Evolutionary conservation across 2,797 vertebrate genomes (phyloP).

Genomic region (Mycteria americana): DNA sequence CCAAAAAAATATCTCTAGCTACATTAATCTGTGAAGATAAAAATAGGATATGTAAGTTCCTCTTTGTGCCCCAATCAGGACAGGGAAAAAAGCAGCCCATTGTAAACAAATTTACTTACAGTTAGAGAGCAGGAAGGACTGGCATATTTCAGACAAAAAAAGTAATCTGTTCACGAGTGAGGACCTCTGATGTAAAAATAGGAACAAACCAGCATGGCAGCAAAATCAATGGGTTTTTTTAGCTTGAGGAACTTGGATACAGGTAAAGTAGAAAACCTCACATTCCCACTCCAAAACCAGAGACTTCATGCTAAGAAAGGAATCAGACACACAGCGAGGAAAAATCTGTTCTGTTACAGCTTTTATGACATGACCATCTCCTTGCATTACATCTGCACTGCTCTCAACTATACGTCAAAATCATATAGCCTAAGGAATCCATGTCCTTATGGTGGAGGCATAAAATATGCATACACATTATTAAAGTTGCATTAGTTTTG

Average conservation of each 20-base stretch:
- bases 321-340: background rate
- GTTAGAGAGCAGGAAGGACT: background rate
- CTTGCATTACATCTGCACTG: background rate
- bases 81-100: background rate
- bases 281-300: background rate
- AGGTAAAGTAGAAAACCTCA: background rate
- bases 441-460: conserved; percentile 5
- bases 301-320: background rate
- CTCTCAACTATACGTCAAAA: background rate
- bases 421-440: conserved; percentile 19
- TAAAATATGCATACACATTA: conserved; percentile 54
- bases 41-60: background rate
- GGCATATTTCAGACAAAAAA: background rate
- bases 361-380: background rate
- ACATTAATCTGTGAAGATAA: background rate
- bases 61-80: background rate
- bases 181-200: background rate
- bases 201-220: background rate
- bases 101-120: background rate
- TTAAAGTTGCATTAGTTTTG: conserved; percentile 58
- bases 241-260: background rate
- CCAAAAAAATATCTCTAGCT: background rate
- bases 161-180: background rate
- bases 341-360: background rate
- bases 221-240: background rate